A percentile compares a stretch with the other conserved stretches of the same genome.
These are phyloP conservation scores for Lampris incognitus DNA, from an alignment of 2,113 vertebrate species.

Conservation along the genomic window DNA sequence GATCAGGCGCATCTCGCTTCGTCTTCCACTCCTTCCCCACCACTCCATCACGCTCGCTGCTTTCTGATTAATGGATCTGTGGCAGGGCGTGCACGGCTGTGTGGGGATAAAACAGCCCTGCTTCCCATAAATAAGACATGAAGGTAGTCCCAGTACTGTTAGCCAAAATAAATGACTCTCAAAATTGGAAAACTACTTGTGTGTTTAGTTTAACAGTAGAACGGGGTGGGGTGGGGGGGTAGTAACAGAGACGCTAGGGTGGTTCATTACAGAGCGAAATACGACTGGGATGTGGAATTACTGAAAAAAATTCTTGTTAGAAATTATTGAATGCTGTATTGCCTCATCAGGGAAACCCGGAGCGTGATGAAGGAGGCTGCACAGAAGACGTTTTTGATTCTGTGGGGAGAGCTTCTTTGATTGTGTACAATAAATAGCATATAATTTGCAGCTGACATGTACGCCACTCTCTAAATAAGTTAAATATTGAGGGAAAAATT, in stretches of 20 bases:
- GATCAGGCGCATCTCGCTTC: slow-evolving; percentile 58
- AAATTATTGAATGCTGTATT: slow-evolving; percentile 3
- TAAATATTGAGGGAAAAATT: slow-evolving; percentile 28
- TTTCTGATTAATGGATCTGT: slow-evolving; percentile 46
- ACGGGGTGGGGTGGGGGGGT: too few relatives aligned
- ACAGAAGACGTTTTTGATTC: slow-evolving; percentile 18
- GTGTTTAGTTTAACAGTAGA: neutral
- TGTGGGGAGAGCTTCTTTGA: slow-evolving; percentile 50
- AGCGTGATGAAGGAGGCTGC: slow-evolving; percentile 27
- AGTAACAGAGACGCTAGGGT: neutral
- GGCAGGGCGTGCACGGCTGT: neutral
- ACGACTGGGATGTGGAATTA: neutral
- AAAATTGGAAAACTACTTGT: neutral
- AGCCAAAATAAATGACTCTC: neutral
- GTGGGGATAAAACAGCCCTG: slow-evolving; percentile 23
- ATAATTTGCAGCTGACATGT: slow-evolving; percentile 47
- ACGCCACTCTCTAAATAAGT: slow-evolving; percentile 51
- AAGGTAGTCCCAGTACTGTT: neutral
- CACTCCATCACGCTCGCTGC: slow-evolving; percentile 48
- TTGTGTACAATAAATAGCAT: slow-evolving; percentile 43
- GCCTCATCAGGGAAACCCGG: slow-evolving; percentile 23
- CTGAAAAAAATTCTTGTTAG: neutral
- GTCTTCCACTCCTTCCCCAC: slow-evolving; percentile 48
- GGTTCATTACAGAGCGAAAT: neutral
- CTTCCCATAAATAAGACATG: slow-evolving; percentile 25